phyloP scores from a whole-genome alignment of 2,113 vertebrate genomes.

The Danionella cerebrum region DNA sequence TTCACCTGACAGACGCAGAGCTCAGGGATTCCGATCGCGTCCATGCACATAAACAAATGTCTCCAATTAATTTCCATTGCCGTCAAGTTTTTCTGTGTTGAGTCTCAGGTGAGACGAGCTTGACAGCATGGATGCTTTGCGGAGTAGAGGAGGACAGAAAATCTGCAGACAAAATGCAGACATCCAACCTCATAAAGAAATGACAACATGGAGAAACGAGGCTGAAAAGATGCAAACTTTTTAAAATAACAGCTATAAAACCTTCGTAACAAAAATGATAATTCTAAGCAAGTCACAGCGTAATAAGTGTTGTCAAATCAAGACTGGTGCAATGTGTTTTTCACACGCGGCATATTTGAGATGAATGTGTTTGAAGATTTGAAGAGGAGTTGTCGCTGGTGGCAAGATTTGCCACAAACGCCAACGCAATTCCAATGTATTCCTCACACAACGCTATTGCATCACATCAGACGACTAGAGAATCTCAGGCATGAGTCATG shows the following conservation, averaged over 20 bases:
- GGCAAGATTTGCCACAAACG: not conserved
- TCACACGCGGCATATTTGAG: not conserved
- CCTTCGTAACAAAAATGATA: no score
- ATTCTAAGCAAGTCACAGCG: no score
- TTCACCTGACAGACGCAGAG: not conserved
- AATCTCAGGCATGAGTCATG: not conserved
- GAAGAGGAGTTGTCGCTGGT: not conserved
- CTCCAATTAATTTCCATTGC: conserved; percentile 10
- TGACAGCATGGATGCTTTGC: not conserved
- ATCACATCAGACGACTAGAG: not conserved
- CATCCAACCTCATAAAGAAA: not conserved
- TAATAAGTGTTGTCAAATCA: not conserved
- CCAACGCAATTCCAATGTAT: not conserved
- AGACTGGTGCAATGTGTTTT: not conserved
- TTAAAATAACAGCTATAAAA: no score
- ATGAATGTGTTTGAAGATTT: not conserved
- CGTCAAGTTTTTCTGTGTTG: not conserved
- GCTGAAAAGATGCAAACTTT: no score
- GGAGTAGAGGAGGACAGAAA: no score
- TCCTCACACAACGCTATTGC: not conserved
- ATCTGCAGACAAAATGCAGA: not conserved
- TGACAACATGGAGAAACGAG: no score
- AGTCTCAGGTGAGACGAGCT: not conserved
- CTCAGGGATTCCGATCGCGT: not conserved
- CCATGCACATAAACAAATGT: conserved; percentile 18